Evolutionary conservation across 1,140 invertebrate genomes (phyloP), one percentile per base, ranked within the genome.

Genomic region (Cyclina sinensis): DNA sequence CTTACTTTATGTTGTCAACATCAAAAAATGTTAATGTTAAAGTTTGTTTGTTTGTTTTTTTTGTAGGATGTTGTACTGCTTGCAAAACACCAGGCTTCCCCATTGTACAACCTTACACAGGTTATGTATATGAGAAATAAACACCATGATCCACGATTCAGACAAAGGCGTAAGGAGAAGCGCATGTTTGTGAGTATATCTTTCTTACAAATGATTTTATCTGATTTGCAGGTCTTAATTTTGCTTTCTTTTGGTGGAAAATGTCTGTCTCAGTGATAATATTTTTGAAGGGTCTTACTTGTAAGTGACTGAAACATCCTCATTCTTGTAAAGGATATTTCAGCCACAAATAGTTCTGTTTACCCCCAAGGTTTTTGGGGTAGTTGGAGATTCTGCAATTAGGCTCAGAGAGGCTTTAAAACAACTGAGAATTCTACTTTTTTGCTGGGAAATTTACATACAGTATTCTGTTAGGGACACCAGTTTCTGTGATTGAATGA

Each of bases 111-210:
- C 32, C n/a, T 62, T 5, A 81, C 79, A n/a, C 79, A 43, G 12
- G 79, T 81, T n/a, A 81, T 81, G 79, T 81, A 81, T 18, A 81
- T 81, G 79, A 89, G 70, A 54, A 46, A 43, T 7, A 95, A 96
- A 92, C 95, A 96, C 87, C 95, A 92, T 82, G 88, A 92, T 83
- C 91, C 92, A 11, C 94, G 95, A 88, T 94, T 88, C 80, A 89
- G 92, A 78, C 85, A 89, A 54, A 78, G 91, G n/a, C 90, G 94
- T 73, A 82, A 37, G 68, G 76, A 90, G 39, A 94, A 94, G 89
- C 76, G 93, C 82, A 27, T 92, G 27, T 92, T 91, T 92, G 94
- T 94, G 82, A 86, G 46, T 82, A 48, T 78, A 18, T 21, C 24
- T 54, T 24, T 59, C 27, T n/a, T n/a, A 59, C 32, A 32, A 12